A percentile compares a stretch with the other conserved stretches of the same genome.
phyloP scores from a whole-genome alignment of 2,888 invertebrate species.

The Drosophila mercatorum region DNA sequence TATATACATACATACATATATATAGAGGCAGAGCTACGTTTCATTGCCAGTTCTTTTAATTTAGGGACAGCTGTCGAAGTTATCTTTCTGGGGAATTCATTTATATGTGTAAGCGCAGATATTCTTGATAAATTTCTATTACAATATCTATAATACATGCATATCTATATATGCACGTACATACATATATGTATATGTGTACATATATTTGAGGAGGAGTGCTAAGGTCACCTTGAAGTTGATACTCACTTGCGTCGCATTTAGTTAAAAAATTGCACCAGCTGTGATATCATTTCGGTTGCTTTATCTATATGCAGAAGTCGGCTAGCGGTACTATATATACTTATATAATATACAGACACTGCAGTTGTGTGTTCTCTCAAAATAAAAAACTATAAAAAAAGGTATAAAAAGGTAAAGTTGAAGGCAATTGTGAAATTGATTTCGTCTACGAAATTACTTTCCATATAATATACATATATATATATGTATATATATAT shows the following conservation, averaged over 20 bases:
- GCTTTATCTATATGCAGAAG: neutral
- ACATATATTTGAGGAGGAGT: neutral
- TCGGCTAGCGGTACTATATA: neutral
- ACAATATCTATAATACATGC: constrained; percentile 5
- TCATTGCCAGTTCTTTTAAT: constrained; percentile 9
- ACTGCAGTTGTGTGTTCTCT: neutral
- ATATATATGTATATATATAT: neutral
- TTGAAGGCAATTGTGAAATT: neutral
- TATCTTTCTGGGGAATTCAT: constrained; percentile 2
- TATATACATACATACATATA: neutral
- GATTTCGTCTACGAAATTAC: neutral
- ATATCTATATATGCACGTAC: neutral
- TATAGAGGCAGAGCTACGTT: neutral
- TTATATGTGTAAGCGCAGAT: constrained; percentile 4
- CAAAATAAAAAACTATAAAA: neutral
- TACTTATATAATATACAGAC: neutral
- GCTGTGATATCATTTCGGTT: neutral
- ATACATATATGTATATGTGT: neutral
- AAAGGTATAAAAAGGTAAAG: neutral
- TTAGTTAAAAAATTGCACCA: neutral
- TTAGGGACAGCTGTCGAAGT: constrained; percentile 5
- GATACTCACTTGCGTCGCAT: neutral
- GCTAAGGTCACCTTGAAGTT: constrained; percentile 5
- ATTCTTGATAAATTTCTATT: constrained; percentile 14
- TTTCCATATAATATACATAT: neutral